These are phyloP conservation scores for Drepana falcataria DNA, from an alignment of 2,888 invertebrate species.

Conservation along the genomic window DNA sequence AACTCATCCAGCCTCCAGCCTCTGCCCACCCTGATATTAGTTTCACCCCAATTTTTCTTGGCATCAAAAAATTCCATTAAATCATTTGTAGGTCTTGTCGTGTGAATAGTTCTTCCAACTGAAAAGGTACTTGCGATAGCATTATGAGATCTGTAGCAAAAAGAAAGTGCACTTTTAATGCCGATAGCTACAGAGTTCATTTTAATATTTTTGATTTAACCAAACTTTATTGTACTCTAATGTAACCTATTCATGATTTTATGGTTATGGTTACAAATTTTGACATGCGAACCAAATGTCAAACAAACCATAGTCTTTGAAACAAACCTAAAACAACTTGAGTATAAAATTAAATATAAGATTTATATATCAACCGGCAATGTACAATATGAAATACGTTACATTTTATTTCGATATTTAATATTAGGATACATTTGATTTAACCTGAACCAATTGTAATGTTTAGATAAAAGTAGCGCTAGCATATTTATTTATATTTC, in stretches of 20 bases:
- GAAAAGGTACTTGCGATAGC: slow-evolving; percentile 17
- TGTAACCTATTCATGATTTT: slow-evolving; percentile 7
- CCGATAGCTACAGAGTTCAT: slow-evolving; percentile 33
- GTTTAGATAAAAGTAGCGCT: too few relatives aligned
- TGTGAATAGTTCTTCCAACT: slow-evolving; percentile 41
- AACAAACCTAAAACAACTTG: too few relatives aligned
- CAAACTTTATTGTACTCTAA: neutral
- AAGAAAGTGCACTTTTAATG: slow-evolving; percentile 24
- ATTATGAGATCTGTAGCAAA: slow-evolving; percentile 38
- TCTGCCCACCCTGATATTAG: slow-evolving; percentile 87
- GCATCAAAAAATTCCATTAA: slow-evolving; percentile 95
- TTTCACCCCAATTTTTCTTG: slow-evolving; percentile 89
- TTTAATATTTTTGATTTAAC: slow-evolving; percentile 10
- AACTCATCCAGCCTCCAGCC: slow-evolving; percentile 94
- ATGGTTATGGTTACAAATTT: neutral
- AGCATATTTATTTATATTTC: too few relatives aligned
- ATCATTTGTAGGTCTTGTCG: slow-evolving; percentile 60
- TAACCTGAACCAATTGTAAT: too few relatives aligned
- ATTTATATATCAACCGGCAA: too few relatives aligned
- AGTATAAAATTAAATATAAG: too few relatives aligned
- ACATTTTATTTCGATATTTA: too few relatives aligned
- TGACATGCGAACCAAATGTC: too few relatives aligned
- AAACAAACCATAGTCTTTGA: too few relatives aligned
- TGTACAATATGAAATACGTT: too few relatives aligned
- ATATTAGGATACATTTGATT: too few relatives aligned